phyloP scores from a whole-genome alignment of 1,140 invertebrate species.

The Oncopeltus fasciatus region DNA sequence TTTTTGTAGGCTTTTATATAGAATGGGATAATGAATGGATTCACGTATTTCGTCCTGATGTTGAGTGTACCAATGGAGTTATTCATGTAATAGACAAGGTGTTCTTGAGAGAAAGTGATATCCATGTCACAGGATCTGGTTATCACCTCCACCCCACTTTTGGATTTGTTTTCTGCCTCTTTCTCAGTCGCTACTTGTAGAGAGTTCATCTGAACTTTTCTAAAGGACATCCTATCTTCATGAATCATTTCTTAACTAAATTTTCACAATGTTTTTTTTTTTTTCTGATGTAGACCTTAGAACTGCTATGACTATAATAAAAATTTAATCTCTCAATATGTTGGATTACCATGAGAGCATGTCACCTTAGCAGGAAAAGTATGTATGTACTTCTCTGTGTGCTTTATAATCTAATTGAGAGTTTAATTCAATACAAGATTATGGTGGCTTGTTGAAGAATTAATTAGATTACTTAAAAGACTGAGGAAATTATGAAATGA shows the following conservation, averaged over 20 bases:
- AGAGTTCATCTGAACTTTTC: neutral
- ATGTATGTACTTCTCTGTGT: too few species aligned
- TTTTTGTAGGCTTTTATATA: constrained; percentile 67
- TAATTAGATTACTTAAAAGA: neutral
- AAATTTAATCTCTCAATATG: too few species aligned
- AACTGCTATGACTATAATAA: too few species aligned
- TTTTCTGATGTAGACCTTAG: too few species aligned
- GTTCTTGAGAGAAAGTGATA: constrained; percentile 65
- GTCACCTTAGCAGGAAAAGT: too few species aligned
- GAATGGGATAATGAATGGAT: constrained; percentile 66
- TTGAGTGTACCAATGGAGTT: constrained; percentile 82
- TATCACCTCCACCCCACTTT: constrained; percentile 10
- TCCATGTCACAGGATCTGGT: constrained; percentile 45
- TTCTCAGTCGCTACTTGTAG: constrained; percentile 18
- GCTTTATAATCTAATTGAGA: too few species aligned
- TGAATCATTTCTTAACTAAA: too few species aligned
- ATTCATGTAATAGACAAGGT: constrained; percentile 82
- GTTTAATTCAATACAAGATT: too few species aligned
- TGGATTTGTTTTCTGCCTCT: constrained; percentile 17
- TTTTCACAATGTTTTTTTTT: too few species aligned
- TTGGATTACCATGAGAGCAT: too few species aligned
- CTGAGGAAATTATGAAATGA: neutral
- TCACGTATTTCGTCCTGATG: constrained; percentile 70
- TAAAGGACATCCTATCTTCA: neutral
- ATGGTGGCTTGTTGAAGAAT: too few species aligned